Percentiles rank a stretch among this genome's conserved stretches.
Conservation (phyloP, 2,797 vertebrate species). For the Lates japonicus region DNA sequence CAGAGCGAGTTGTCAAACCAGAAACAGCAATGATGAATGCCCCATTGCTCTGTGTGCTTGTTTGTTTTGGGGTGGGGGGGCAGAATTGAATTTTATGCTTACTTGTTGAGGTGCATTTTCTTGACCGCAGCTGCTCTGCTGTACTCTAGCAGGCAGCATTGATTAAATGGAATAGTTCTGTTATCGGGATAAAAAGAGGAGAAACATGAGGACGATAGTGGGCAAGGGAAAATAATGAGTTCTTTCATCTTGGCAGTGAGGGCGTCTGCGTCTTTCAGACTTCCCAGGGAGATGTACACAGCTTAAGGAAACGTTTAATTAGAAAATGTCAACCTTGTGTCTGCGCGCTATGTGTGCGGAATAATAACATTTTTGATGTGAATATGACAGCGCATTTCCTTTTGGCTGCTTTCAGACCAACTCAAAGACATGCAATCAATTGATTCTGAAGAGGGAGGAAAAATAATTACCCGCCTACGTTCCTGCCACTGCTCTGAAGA, state of each 20-base stretch:
- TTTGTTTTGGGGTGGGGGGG: conserved; percentile 72
- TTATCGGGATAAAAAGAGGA: conserved; percentile 80
- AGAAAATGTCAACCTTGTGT: conserved; percentile 83
- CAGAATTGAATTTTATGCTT: conserved; percentile 76
- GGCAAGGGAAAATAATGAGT: conserved; percentile 81
- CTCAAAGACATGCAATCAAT: conserved; percentile 71
- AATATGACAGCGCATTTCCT: conserved; percentile 68
- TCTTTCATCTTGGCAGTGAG: conserved; percentile 82
- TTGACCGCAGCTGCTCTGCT: conserved; percentile 61
- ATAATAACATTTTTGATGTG: conserved; percentile 78
- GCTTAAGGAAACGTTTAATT: conserved; percentile 87
- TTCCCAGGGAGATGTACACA: conserved; percentile 81
- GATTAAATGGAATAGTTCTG: conserved; percentile 81
- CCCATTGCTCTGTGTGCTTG: conserved; percentile 69
- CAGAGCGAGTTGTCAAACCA: conserved; percentile 79
- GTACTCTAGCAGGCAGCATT: conserved; percentile 62
- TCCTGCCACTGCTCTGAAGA: conserved; percentile 43
- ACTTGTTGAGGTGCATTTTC: conserved; percentile 79
- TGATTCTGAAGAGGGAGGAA: conserved; percentile 75
- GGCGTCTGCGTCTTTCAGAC: conserved; percentile 73
- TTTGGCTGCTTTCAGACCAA: conserved; percentile 49
- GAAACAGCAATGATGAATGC: conserved; percentile 81
- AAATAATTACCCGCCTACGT: conserved; percentile 77
- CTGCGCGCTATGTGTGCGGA: conserved; percentile 67
- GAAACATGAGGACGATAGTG: conserved; percentile 73